Base-by-base conservation (phyloP, 2,797 vertebrate species). In the Betta splendens region DNA sequence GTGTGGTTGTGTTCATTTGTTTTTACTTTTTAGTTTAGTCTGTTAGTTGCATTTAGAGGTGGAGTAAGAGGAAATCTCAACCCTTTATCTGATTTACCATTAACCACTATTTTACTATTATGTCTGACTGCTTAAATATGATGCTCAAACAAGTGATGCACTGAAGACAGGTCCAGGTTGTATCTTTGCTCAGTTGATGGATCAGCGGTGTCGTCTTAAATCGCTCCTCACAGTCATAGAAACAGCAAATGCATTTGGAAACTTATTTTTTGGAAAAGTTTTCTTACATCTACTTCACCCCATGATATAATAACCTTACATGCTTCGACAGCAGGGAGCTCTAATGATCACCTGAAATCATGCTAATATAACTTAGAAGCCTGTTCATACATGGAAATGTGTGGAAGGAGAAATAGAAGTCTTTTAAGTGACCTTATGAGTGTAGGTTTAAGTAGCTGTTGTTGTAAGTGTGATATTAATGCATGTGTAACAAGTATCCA, bases 111-210 rank as follows among this genome's bases (percentile, higher is more conserved):
- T n/a, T n/a, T n/a, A n/a, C n/a, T n/a, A n/a, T n/a, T n/a, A n/a
- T n/a, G n/a, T n/a, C n/a, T n/a, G n/a, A n/a, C n/a, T n/a, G n/a
- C n/a, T n/a, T n/a, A n/a, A n/a, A n/a, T n/a, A n/a, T n/a, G n/a
- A n/a, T n/a, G n/a, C n/a, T n/a, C n/a, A n/a, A n/a, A n/a, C n/a
- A n/a, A n/a, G 20, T 23, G 13, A 13, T 35, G 31, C 18, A 44
- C 26, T n/a, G 9, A 35, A 51, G 45, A 36, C 33, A 9, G 23
- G 16, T 52, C n/a, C 17, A 42, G 18, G 11, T 21, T 53, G 32
- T 23, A 49, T 44, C 3, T 7, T 9, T 44, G 20, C 31, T 15
- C n/a, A n/a, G n/a, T n/a, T n/a, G n/a, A 46, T 55, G 36, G 45
- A 63, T 21, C 51, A 43, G n/a, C 22, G 22, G 32, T 23, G 46